Evolutionary conservation across 30 jellyfish, hydroid and myxozoan genomes (phyloP), one percentile per base, ranked within the genome.

Genomic region (Chrysaora quinquecirrha): DNA sequence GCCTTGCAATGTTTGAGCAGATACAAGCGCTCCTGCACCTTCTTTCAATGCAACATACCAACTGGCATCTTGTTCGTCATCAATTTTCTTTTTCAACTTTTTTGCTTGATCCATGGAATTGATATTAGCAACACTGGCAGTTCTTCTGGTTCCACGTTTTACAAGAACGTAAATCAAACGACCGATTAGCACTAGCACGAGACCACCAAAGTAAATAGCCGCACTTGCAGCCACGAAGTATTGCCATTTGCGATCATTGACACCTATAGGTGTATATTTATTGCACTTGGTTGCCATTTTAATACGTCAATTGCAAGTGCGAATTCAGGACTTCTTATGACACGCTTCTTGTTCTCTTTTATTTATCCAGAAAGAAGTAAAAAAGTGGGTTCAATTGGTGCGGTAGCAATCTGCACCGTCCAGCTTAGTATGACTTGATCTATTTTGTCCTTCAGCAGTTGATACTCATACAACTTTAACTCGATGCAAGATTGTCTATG

Each of bases 1-100:
- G 50, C 98, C 98, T 68, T 92, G 98, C 80, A 92, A 66, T 14
- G 96, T 86, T 75, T 92, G 98, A 3, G 95, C 98, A 1, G 98
- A 92, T 0, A 85, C 95, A 49, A 92, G 77, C 0, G 90, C 95
- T 21, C 95, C 98, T 12, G 98, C 97, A 18, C 89, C 97, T 75
- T 92, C 97, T 34, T 83, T 87, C 30, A 92, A 73, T 22, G 85
- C 89, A 22, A 92, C 77, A 92, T 92, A 92, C 97, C 94, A 80
- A 33, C 87, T 71, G 3, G 77, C 80, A 60, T 86, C 97, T 52
- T 80, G 93, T 30, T 92, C 98, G 3, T 72, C 97, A 0, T 74
- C 88, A 11, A 4, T 69, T 18, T 64, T 72, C 52, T 56, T 66
- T 35, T 76, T 38, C 54, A 38, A 14, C 54, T 38, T 84, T 71